Conservation (phyloP, 2,888 invertebrate genomes). For the Blastobasis lacticolella region DNA sequence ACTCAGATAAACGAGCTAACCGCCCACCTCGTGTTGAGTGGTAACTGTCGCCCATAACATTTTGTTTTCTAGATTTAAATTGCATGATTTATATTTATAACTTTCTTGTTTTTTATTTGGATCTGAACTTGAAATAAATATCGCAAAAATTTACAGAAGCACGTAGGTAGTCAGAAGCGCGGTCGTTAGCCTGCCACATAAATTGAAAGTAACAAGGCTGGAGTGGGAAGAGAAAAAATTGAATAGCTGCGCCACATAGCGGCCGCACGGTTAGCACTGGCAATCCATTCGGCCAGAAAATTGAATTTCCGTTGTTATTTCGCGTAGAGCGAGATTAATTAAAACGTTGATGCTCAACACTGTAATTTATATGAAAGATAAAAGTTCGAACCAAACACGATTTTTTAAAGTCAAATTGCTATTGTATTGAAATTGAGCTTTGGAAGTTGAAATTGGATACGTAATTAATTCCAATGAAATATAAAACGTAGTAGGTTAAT, state of each 20-base stretch:
- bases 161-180: neutral
- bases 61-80: too few relatives aligned
- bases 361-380: constrained; percentile 16
- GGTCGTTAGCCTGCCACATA: constrained; percentile 11
- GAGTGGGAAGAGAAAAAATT: constrained; percentile 19
- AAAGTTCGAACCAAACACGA: neutral
- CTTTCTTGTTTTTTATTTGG: too few relatives aligned
- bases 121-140: too few relatives aligned
- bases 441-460: neutral
- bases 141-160: neutral
- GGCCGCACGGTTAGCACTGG: constrained; percentile 29
- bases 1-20: too few relatives aligned
- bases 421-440: too few relatives aligned
- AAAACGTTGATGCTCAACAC: constrained; percentile 31
- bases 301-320: constrained; percentile 50
- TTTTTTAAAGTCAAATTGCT: too few relatives aligned
- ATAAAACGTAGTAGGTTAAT: neutral
- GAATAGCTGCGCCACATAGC: constrained; percentile 20
- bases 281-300: constrained; percentile 54
- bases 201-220: constrained; percentile 18
- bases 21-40: too few relatives aligned
- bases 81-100: too few relatives aligned
- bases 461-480: neutral
- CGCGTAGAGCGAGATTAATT: constrained; percentile 40
- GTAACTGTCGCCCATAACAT: too few relatives aligned